Evolutionary conservation across 2,113 vertebrate species (phyloP), one percentile per base, ranked within the genome.

Genomic region (Thomomys bottae): DNA sequence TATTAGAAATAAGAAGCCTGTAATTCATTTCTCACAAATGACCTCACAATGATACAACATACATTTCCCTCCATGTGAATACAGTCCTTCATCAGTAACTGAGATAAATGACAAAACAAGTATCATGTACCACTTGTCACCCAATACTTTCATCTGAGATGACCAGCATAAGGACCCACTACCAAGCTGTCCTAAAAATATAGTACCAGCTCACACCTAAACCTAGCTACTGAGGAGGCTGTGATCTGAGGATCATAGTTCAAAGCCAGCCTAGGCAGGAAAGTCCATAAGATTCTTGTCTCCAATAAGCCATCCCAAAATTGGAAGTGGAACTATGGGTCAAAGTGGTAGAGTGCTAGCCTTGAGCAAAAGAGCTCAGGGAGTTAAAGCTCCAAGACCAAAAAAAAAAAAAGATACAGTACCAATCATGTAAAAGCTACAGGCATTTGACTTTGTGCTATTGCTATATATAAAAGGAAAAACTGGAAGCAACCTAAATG

Each of bases 391-490:
- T 15, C 49, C 14, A 54, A 17, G 49, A 54, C 49, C 14, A 54
- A 14, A 14, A 54, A 54, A 54, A 49, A 8, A 49, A 49, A 89
- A 88, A 92, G 30, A 49, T 59, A 68, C 10, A 86, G 83, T 23
- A 78, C 40, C 91, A 87, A 63, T 67, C 32, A 42, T n/a, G 49
- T 28, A 75, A 83, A 89, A 57, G 26, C 36, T 66, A 59, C 34
- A 49, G 36, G 38, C 40, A 59, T 85, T 57, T 61, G 72, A 54
- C 18, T 64, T 34, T 76, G 34, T 86, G 34, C n/a, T 42, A 66
- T 30, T 23, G 85, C 82, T 45, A 77, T 73, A 73, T 85, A 86
- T 82, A 59, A 82, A 88, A 86, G 40, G 28, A 59, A 84, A 94
- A 79, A 82, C 1, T 21, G 15, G 63, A 84, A 84, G 85, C 84